Conservation (phyloP, 2,888 invertebrate genomes). For the Nebria brevicollis region DNA sequence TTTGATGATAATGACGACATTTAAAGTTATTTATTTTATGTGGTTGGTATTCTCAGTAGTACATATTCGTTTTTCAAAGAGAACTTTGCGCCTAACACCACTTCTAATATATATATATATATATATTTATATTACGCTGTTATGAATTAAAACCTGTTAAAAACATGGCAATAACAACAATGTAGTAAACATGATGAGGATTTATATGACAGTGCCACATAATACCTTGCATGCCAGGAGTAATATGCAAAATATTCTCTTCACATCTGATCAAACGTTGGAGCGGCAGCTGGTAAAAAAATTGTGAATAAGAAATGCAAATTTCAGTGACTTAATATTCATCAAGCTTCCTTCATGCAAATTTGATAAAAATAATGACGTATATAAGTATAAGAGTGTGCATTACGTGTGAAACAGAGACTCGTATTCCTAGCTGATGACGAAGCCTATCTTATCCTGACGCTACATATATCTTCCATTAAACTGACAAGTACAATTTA, state of each 20-base stretch:
- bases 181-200: not conserved
- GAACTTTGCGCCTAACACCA: too few species aligned
- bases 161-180: not conserved
- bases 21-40: too few species aligned
- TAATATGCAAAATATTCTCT: not conserved
- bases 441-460: constrained; percentile 15
- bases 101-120: too few species aligned
- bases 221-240: not conserved
- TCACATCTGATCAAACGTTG: not conserved
- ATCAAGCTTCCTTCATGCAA: not conserved
- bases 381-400: constrained; percentile 8
- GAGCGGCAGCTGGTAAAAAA: not conserved
- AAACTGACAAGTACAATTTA: constrained; percentile 41
- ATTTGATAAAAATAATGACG: constrained; percentile 19
- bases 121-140: too few species aligned
- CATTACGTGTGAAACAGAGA: constrained; percentile 3
- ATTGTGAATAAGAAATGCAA: not conserved
- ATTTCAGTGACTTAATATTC: constrained; percentile 6
- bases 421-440: not conserved
- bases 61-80: too few species aligned
- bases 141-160: too few species aligned
- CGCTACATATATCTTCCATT: constrained; percentile 36
- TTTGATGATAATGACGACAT: too few species aligned
- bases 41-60: too few species aligned
- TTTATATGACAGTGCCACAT: not conserved